Percentiles rank a stretch among this genome's conserved stretches.
phyloP scores from a whole-genome alignment of 2,888 invertebrate genomes.

The Diarsia rubi region DNA sequence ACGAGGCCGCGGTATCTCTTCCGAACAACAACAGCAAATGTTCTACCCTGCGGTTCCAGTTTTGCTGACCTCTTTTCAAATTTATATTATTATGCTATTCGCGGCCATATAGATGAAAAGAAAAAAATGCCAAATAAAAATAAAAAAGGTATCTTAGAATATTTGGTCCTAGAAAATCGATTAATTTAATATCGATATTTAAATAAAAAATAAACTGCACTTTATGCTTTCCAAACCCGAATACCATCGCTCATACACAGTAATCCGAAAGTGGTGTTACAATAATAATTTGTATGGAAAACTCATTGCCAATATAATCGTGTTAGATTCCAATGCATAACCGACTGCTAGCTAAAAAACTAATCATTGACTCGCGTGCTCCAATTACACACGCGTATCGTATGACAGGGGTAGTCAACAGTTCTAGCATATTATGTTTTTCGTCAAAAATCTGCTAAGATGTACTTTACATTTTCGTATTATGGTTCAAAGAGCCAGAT shows the following conservation, averaged over 20 bases:
- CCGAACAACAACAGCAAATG: no score
- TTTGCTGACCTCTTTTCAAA: no score
- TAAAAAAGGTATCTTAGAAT: no score
- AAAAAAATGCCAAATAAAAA: no score
- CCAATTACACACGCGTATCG: constrained; percentile 44
- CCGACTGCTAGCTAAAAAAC: constrained; percentile 52
- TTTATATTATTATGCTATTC: no score
- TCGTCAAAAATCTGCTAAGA: neutral
- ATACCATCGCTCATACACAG: neutral
- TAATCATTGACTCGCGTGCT: constrained; percentile 56
- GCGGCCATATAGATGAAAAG: no score
- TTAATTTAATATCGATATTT: neutral
- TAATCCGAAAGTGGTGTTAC: constrained; percentile 31
- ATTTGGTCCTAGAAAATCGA: neutral
- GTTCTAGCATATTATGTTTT: neutral
- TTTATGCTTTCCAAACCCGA: neutral
- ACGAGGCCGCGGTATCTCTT: no score
- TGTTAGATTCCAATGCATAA: constrained; percentile 56
- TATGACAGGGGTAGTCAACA: constrained; percentile 39
- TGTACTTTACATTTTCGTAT: neutral
- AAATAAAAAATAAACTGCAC: neutral
- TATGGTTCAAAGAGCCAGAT: neutral
- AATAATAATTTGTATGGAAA: constrained; percentile 25
- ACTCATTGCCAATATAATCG: constrained; percentile 38
- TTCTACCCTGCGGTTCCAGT: no score